A percentile compares a stretch with the other conserved stretches of the same genome.
Evolutionary conservation across 2,888 invertebrate genomes (phyloP).

Genomic region (Lithodes maja): DNA sequence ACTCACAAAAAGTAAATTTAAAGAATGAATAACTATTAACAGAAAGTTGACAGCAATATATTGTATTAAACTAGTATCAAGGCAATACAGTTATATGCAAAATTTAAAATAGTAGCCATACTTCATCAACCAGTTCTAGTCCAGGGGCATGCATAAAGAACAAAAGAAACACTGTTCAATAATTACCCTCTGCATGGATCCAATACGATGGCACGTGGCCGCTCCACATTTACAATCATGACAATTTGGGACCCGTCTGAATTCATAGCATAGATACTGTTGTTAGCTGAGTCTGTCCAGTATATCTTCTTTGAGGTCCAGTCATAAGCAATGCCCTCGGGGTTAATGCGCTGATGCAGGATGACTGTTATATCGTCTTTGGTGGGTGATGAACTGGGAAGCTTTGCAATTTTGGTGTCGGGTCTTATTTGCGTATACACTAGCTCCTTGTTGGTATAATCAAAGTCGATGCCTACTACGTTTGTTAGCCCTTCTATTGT

Average conservation of each 20-base stretch:
- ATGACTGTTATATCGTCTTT: conserved; percentile 81
- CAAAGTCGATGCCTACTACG: conserved; percentile 96
- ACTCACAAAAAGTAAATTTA: too few relatives aligned
- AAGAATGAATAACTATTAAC: too few relatives aligned
- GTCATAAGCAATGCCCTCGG: conserved; percentile 96
- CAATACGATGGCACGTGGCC: conserved; percentile 95
- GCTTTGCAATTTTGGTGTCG: conserved; percentile 90
- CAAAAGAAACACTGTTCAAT: too few relatives aligned
- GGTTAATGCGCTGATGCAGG: conserved; percentile 85
- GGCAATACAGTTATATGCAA: too few relatives aligned
- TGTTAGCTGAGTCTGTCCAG: conserved; percentile 97
- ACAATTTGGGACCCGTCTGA: conserved; percentile 89
- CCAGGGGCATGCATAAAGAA: too few relatives aligned
- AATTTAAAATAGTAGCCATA: too few relatives aligned
- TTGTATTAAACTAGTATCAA: too few relatives aligned
- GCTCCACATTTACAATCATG: conserved; percentile 93
- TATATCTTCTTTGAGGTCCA: conserved; percentile 98
- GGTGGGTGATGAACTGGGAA: conserved; percentile 83
- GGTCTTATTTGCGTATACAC: conserved; percentile 96
- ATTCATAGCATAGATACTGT: conserved; percentile 96
- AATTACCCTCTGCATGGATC: conserved; percentile 93
- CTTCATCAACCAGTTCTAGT: too few relatives aligned
- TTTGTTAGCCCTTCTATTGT: conserved; percentile 86
- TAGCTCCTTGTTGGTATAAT: conserved; percentile 89
- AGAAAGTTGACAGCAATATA: too few relatives aligned